A percentile compares a stretch with the other conserved stretches of the same genome.
Evolutionary conservation across 64 coral and sea anemone genomes (phyloP).

Genomic region (Montipora sp.): DNA sequence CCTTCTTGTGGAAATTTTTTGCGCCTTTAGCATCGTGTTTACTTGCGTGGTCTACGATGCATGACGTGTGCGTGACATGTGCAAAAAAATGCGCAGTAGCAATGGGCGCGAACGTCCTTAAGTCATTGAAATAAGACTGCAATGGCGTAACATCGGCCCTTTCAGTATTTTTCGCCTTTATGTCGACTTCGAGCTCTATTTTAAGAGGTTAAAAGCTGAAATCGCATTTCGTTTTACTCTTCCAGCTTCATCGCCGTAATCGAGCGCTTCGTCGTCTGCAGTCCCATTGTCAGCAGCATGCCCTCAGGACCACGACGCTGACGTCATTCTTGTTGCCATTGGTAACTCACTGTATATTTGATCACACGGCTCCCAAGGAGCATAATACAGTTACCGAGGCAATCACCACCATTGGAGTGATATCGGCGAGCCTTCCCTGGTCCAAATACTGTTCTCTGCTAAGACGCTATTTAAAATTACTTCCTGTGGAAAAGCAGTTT

Average conservation of each 20-base stretch:
- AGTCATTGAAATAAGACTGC: too few relatives aligned
- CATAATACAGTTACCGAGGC: slow-evolving; percentile 87
- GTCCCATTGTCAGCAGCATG: slow-evolving; percentile 59
- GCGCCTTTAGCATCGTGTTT: too few relatives aligned
- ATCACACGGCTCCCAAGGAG: slow-evolving; percentile 78
- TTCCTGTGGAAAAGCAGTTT: slow-evolving; percentile 66
- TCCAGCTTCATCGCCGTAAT: slow-evolving; percentile 93
- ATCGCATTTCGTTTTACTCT: background rate
- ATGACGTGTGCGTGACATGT: too few relatives aligned
- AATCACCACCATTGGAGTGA: slow-evolving; percentile 77
- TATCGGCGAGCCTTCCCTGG: slow-evolving; percentile 84
- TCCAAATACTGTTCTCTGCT: slow-evolving; percentile 79
- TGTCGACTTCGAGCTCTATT: background rate
- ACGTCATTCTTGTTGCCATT: slow-evolving; percentile 83
- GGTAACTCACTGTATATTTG: slow-evolving; percentile 83
- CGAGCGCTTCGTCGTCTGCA: slow-evolving; percentile 81
- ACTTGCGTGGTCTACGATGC: too few relatives aligned
- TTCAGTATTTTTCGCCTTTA: too few relatives aligned
- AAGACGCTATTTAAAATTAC: slow-evolving; percentile 76
- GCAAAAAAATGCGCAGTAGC: too few relatives aligned
- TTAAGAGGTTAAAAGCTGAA: background rate
- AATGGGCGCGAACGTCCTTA: too few relatives aligned
- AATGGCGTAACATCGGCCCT: too few relatives aligned
- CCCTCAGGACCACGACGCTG: slow-evolving; percentile 68
- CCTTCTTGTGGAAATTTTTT: too few relatives aligned